Conservation (phyloP, 2,797 vertebrate genomes). For the Gobio occitaniae region DNA sequence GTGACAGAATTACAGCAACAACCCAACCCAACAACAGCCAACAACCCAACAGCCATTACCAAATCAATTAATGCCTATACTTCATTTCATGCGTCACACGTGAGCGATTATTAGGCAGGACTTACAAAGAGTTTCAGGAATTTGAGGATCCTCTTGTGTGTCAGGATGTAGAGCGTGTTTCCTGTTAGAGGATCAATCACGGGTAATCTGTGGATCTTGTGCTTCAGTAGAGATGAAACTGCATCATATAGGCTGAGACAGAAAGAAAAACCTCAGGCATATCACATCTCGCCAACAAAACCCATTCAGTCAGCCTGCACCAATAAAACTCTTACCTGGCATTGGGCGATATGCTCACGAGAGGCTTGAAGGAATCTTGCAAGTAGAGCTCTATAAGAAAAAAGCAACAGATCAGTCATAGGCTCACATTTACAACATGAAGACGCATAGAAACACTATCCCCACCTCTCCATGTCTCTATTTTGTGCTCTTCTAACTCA, state of each 20-base stretch:
- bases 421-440: not conserved
- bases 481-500: constrained; percentile 97
- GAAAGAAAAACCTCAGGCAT: constrained; percentile 21
- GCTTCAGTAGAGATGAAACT: constrained; percentile 91
- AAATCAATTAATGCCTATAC: not conserved
- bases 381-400: constrained; percentile 87
- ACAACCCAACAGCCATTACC: too few species aligned
- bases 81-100: not conserved
- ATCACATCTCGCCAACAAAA: not conserved
- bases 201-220: constrained; percentile 97
- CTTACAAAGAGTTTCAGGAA: constrained; percentile 98
- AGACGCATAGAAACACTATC: not conserved
- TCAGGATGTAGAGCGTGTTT: constrained; percentile 97
- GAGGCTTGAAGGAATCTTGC: constrained; percentile 96
- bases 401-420: not conserved
- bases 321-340: constrained; percentile 82
- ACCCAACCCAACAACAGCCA: too few species aligned
- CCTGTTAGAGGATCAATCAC: constrained; percentile 95
- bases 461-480: constrained; percentile 98
- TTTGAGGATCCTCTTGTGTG: constrained; percentile 98
- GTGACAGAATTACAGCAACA: not conserved
- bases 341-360: constrained; percentile 95
- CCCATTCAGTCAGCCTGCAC: not conserved
- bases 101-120: not conserved
- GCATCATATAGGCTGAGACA: constrained; percentile 90